Percentiles rank a stretch among this genome's conserved stretches.
Conservation (phyloP, 2,113 vertebrate genomes). For the Madoqua kirkii region DNA sequence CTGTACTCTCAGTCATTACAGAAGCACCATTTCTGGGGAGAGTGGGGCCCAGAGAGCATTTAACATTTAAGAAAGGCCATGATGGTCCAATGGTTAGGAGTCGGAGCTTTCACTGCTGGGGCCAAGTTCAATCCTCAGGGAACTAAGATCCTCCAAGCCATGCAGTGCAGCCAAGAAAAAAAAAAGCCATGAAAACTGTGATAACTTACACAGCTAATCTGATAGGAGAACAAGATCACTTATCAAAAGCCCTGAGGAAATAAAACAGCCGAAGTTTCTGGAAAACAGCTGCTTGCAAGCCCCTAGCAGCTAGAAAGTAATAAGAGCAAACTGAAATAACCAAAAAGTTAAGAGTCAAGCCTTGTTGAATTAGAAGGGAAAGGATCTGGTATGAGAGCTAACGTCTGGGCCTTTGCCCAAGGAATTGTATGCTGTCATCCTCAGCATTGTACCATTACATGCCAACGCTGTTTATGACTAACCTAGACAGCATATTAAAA, state of each 20-base stretch:
- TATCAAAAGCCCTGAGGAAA: background rate
- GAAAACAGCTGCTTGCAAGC: background rate
- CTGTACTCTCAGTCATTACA: background rate
- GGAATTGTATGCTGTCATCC: background rate
- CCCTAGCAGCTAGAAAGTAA: background rate
- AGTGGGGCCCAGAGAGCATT: background rate
- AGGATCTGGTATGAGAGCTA: background rate
- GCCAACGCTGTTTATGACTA: background rate
- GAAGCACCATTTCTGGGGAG: background rate
- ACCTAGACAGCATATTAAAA: background rate
- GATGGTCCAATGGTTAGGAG: background rate
- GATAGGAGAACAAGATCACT: background rate
- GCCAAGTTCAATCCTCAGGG: background rate
- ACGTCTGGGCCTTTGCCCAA: background rate
- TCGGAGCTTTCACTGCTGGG: background rate
- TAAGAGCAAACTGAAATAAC: background rate
- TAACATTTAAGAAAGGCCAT: background rate
- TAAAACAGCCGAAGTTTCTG: background rate
- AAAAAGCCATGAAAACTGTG: background rate
- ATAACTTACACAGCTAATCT: background rate
- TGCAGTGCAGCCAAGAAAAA: background rate
- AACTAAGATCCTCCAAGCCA: background rate
- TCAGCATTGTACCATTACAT: background rate
- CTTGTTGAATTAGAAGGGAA: background rate
- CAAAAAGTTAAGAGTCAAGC: background rate